These are phyloP conservation scores for Drosophila seclusa DNA, from an alignment of 2,888 invertebrate species.

Conservation along the genomic window DNA sequence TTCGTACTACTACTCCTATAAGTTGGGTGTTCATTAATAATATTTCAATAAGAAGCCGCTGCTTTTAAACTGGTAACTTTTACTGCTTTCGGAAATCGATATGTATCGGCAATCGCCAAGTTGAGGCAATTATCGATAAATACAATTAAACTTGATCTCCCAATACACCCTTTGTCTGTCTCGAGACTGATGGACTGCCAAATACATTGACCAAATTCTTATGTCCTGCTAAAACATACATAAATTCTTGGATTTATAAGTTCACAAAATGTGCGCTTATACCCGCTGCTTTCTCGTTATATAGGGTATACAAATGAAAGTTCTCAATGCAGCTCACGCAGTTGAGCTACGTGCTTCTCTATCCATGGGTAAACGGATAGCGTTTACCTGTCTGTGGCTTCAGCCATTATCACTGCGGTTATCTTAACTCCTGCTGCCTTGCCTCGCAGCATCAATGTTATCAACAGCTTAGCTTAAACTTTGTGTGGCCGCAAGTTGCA, in stretches of 20 bases:
- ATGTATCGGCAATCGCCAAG: not conserved
- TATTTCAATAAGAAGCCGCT: not conserved
- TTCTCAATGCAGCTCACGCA: constrained; percentile 68
- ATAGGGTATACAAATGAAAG: constrained; percentile 43
- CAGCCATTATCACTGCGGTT: constrained; percentile 67
- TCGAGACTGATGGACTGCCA: not conserved
- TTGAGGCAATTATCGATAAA: not conserved
- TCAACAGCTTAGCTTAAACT: constrained; percentile 73
- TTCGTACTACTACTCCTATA: not conserved
- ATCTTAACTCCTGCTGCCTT: constrained; percentile 30
- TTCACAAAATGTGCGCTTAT: too few species aligned
- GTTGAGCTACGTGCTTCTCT: constrained; percentile 28
- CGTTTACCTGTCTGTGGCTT: constrained; percentile 54
- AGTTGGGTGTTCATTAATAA: not conserved
- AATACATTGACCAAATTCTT: not conserved
- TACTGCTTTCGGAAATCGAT: not conserved
- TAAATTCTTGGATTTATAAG: not conserved
- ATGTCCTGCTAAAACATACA: not conserved
- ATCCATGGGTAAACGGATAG: constrained; percentile 53
- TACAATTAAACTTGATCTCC: not conserved
- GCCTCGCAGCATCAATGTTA: constrained; percentile 62
- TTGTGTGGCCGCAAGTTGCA: constrained; percentile 48
- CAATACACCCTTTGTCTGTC: not conserved
- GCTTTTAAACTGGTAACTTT: too few species aligned
- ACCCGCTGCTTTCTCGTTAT: not conserved